A percentile compares a stretch with the other conserved stretches of the same genome.
Conservation (phyloP, 2,888 invertebrate species). For the Peribatodes rhomboidaria region DNA sequence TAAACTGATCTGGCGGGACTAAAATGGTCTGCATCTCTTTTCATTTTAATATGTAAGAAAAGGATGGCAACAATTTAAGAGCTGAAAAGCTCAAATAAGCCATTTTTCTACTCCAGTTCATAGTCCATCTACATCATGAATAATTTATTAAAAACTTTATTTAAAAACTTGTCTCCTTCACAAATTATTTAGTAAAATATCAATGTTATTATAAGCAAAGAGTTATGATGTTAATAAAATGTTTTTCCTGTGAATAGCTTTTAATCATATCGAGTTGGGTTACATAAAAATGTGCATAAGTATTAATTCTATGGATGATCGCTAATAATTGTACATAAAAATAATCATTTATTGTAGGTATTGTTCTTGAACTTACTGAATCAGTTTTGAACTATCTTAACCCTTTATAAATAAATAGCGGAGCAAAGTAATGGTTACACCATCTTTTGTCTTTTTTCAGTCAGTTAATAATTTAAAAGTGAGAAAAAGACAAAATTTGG, state of each 20-base stretch:
- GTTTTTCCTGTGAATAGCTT: slow-evolving; percentile 35
- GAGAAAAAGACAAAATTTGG: no score
- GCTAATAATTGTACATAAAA: slow-evolving; percentile 67
- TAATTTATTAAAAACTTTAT: slow-evolving; percentile 19
- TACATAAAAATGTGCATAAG: slow-evolving; percentile 44
- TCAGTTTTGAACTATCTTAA: slow-evolving; percentile 6
- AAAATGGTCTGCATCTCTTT: no score
- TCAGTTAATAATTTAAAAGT: no score
- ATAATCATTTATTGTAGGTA: slow-evolving; percentile 61
- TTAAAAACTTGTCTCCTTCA: slow-evolving; percentile 2
- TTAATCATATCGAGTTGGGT: slow-evolving; percentile 31
- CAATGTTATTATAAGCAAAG: slow-evolving; percentile 25
- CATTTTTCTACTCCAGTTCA: background rate
- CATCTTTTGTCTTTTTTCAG: no score
- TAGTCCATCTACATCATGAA: slow-evolving; percentile 6
- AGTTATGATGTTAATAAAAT: slow-evolving; percentile 29
- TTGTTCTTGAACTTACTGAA: slow-evolving; percentile 29
- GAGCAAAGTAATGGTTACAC: no score
- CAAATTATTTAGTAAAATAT: slow-evolving; percentile 21
- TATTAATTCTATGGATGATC: slow-evolving; percentile 55
- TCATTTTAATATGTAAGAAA: no score
- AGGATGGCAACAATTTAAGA: background rate
- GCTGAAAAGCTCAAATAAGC: background rate
- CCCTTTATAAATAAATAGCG: no score
- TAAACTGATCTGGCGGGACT: no score